Percentiles rank a stretch among this genome's conserved stretches.
Evolutionary conservation across 2,888 invertebrate genomes (phyloP).

Genomic region (Melieria omissa): DNA sequence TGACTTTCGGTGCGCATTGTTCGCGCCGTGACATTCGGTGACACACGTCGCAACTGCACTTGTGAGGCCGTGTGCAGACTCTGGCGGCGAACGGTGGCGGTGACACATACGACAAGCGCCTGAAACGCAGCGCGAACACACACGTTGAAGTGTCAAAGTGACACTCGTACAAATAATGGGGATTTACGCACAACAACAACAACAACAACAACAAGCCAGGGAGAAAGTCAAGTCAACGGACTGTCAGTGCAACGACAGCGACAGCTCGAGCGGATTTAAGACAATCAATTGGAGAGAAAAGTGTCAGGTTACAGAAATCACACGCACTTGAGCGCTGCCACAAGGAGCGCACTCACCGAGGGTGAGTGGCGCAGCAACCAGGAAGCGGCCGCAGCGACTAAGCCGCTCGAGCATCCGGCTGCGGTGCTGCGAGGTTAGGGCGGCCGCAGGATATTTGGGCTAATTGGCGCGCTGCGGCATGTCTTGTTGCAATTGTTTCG

Average conservation of each 20-base stretch:
- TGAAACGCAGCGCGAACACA: constrained; percentile 39
- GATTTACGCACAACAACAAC: constrained; percentile 15
- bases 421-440: constrained; percentile 20
- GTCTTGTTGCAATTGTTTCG: too few relatives aligned
- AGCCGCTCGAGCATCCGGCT: not conserved
- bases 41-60: constrained; percentile 36
- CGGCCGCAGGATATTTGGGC: constrained; percentile 22
- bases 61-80: not conserved
- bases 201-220: constrained; percentile 15
- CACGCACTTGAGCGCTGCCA: constrained; percentile 34
- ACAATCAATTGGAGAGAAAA: constrained; percentile 47
- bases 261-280: constrained; percentile 38
- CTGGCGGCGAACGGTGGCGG: not conserved
- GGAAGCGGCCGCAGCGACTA: constrained; percentile 5
- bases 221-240: constrained; percentile 21
- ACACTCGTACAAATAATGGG: constrained; percentile 39
- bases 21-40: constrained; percentile 36
- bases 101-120: not conserved
- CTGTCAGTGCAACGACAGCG: not conserved
- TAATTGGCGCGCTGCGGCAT: constrained; percentile 38
- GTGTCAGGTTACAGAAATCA: constrained; percentile 49
- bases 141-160: constrained; percentile 50
- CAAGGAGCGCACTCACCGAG: not conserved
- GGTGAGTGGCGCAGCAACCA: not conserved
- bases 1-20: not conserved